Evolutionary conservation across 2,888 invertebrate species (phyloP).

Genomic region (Ichneumoninae sp.): DNA sequence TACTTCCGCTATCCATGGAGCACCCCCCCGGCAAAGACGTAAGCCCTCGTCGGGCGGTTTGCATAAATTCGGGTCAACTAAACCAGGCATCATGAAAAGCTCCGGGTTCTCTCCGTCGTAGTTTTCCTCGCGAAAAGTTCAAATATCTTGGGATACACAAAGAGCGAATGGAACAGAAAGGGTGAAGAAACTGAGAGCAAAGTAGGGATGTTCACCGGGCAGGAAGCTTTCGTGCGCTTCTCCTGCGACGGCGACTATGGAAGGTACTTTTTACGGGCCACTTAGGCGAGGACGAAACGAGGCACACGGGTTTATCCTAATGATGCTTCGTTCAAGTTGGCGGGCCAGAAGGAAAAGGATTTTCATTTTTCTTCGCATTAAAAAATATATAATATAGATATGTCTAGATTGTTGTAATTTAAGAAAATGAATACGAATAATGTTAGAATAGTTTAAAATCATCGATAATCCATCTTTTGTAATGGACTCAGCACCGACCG

Average conservation of each 20-base stretch:
- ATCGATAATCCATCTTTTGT: no score
- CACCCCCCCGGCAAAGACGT: slow-evolving; percentile 23
- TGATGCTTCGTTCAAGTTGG: slow-evolving; percentile 46
- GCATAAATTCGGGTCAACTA: slow-evolving; percentile 62
- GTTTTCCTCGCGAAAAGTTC: slow-evolving; percentile 53
- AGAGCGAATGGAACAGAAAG: slow-evolving; percentile 47
- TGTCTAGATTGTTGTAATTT: neutral
- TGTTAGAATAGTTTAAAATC: no score
- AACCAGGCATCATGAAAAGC: slow-evolving; percentile 23
- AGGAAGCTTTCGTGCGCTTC: slow-evolving; percentile 59
- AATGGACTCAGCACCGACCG: no score
- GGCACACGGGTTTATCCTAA: slow-evolving; percentile 44
- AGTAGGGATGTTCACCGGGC: slow-evolving; percentile 26
- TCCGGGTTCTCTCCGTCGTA: slow-evolving; percentile 33
- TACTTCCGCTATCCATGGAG: slow-evolving; percentile 23
- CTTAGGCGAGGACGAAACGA: slow-evolving; percentile 11
- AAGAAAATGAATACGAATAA: no score
- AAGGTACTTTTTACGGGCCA: slow-evolving; percentile 39
- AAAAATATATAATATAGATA: neutral
- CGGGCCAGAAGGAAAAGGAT: slow-evolving; percentile 18
- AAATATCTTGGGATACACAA: slow-evolving; percentile 55
- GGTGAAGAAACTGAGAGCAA: slow-evolving; percentile 45
- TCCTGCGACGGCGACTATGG: slow-evolving; percentile 27
- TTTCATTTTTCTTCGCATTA: slow-evolving; percentile 18
- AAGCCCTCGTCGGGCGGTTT: slow-evolving; percentile 64